Base-by-base conservation (phyloP, 2,797 vertebrate genomes). In the Malacoraja senta region DNA sequence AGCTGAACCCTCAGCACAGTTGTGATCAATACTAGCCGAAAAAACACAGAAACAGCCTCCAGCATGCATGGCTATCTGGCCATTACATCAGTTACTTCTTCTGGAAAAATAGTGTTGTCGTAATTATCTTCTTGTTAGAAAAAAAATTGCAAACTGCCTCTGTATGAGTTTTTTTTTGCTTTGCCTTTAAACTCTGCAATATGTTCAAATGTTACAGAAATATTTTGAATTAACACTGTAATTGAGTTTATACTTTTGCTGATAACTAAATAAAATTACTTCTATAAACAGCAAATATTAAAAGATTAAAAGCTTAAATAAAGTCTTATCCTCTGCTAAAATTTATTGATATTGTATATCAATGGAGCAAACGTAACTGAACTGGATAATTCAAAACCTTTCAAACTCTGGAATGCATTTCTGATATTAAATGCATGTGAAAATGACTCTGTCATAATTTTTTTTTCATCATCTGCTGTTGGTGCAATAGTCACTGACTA, bases 1-100 rank as follows among this genome's bases (percentile, higher is more conserved):
- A 98, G 97, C 96, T 97, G 97, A 96, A 98, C 97, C 97, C 97
- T 97, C 97, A 97, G 97, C 98, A 97, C 98, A 98, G 98, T 97
- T 97, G 98, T 97, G 98, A 99, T 98, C 98, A 98, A 99, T 98
- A 97, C 97, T 97, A 97, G 97, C 97, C 96, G 26, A 95, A 95
- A 96, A 94, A 93, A 94, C 91, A 94, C 94, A 94, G 94, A 96
- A 94, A 93, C 94, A 94, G 94, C 94, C 95, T 95, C 94, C 96
- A 96, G 96, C 96, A 95, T 95, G 94, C 94, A 95, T 93, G 95
- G 95, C 95, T 95, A 96, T 93, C 94, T 94, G 96, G 95, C 94
- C 95, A 95, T 95, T 96, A 96, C 95, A 95, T 95, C 94, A 95
- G 93, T 94, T 96, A 96, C 96, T 96, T 95, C 95, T 96, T 95